Evolutionary conservation across 2,113 vertebrate genomes (phyloP).

Genomic region (Amblyornis subalaris): DNA sequence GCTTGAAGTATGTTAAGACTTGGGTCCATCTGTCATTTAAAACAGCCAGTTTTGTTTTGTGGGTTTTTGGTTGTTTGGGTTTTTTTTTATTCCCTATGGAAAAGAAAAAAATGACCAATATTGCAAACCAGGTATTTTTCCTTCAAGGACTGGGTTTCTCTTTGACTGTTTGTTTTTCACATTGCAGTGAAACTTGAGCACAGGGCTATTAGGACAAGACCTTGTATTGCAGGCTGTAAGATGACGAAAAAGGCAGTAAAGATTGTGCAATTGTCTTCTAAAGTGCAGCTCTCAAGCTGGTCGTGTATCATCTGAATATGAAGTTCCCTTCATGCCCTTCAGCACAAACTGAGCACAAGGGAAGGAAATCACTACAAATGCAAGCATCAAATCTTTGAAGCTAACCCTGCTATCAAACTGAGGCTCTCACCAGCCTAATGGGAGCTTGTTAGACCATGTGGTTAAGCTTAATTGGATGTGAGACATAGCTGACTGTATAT

Average conservation of each 20-base stretch:
- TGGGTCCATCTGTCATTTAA: neutral
- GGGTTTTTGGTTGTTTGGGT: neutral
- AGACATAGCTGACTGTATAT: slow-evolving; percentile 53
- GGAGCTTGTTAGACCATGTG: slow-evolving; percentile 53
- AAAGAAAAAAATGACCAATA: neutral
- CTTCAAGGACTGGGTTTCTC: slow-evolving; percentile 2
- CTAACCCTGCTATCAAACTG: slow-evolving; percentile 30
- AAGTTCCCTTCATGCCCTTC: slow-evolving; percentile 32
- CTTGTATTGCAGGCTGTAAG: slow-evolving; percentile 25
- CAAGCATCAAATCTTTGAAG: slow-evolving; percentile 43
- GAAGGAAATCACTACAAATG: slow-evolving; percentile 42
- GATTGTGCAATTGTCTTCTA: slow-evolving; percentile 42
- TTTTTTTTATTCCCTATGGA: neutral
- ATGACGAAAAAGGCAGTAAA: slow-evolving; percentile 50
- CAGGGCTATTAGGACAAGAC: neutral
- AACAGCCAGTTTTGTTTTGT: neutral
- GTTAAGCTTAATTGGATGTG: slow-evolving; percentile 55
- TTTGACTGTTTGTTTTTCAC: slow-evolving; percentile 33
- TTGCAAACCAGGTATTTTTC: slow-evolving; percentile 25
- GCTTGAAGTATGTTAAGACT: neutral
- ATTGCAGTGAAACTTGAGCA: slow-evolving; percentile 32
- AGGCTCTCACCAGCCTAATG: slow-evolving; percentile 31
- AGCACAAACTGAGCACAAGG: slow-evolving; percentile 16
- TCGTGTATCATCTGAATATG: slow-evolving; percentile 20
- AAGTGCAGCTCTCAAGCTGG: slow-evolving; percentile 24